Percentiles rank a stretch among this genome's conserved stretches.
These are phyloP conservation scores for Griposia aprilina DNA, from an alignment of 2,888 invertebrate species.

Conservation along the genomic window DNA sequence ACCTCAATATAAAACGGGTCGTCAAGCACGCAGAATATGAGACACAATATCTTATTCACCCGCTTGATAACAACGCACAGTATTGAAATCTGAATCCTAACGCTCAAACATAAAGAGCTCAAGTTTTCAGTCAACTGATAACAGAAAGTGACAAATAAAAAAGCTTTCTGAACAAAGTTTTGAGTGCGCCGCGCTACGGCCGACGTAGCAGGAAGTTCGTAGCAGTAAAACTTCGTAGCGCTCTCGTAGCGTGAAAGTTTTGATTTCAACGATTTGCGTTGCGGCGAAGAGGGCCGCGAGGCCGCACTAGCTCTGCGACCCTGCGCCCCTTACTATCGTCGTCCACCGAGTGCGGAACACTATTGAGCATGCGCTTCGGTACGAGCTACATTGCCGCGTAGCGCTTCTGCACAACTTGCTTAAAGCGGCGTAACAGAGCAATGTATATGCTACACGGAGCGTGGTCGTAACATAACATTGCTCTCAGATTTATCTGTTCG, in stretches of 20 bases:
- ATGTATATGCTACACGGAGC: conserved; percentile 70
- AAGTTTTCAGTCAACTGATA: conserved; percentile 85
- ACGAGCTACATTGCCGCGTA: conserved; percentile 70
- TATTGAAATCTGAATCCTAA: conserved; percentile 74
- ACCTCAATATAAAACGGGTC: conserved; percentile 26
- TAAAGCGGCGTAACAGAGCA: conserved; percentile 61
- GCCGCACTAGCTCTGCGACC: conserved; percentile 86
- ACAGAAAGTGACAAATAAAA: conserved; percentile 90
- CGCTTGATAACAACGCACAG: conserved; percentile 68
- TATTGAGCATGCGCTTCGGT: conserved; percentile 28
- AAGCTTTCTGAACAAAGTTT: conserved; percentile 90
- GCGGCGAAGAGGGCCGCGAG: conserved; percentile 88
- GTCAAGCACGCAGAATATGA: conserved; percentile 38
- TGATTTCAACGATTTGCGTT: conserved; percentile 91
- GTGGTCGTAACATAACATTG: conserved; percentile 61
- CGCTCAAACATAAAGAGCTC: conserved; percentile 75
- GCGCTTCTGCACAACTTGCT: neutral
- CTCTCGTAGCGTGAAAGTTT: conserved; percentile 91
- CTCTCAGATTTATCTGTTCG: conserved; percentile 87
- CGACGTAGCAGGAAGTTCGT: conserved; percentile 90
- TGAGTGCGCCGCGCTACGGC: conserved; percentile 88
- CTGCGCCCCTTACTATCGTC: conserved; percentile 75
- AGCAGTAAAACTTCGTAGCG: conserved; percentile 91
- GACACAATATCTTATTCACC: conserved; percentile 57
- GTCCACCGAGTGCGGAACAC: conserved; percentile 25